Conservation (phyloP, 2,888 invertebrate species). For the Julus scandinavius region DNA sequence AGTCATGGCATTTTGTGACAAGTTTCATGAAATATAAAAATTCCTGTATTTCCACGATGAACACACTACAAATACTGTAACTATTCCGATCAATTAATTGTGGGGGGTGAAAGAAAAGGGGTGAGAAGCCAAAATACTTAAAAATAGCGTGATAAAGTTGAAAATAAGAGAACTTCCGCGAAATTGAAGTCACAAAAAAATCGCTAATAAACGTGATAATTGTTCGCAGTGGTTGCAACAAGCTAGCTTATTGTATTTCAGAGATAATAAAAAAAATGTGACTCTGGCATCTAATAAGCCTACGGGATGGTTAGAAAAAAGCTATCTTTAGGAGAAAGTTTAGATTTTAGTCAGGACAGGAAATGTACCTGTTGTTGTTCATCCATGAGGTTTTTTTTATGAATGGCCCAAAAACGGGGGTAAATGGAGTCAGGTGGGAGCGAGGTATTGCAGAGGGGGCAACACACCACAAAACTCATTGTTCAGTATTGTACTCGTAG, state of each 20-base stretch:
- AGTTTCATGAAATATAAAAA: too few species aligned
- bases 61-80: too few species aligned
- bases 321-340: constrained; percentile 13
- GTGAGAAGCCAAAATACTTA: too few species aligned
- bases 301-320: not conserved
- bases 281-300: not conserved
- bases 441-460: not conserved
- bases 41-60: too few species aligned
- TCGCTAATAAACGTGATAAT: not conserved
- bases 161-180: not conserved
- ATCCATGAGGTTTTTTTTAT: constrained; percentile 2
- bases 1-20: too few species aligned
- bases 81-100: too few species aligned
- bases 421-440: constrained; percentile 22
- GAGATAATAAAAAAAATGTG: not conserved
- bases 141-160: too few species aligned
- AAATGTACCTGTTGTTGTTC: constrained; percentile 5
- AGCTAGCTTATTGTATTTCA: not conserved
- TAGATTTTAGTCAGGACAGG: not conserved
- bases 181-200: not conserved
- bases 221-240: not conserved
- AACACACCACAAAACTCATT: not conserved
- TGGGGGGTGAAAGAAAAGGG: too few species aligned
- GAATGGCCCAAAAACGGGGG: constrained; percentile 25
- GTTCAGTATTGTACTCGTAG: constrained; percentile 11